Percentiles rank a stretch among this genome's conserved stretches.
These are phyloP conservation scores for Emmelina monodactyla DNA, from an alignment of 2,888 invertebrate genomes.

Conservation along the genomic window DNA sequence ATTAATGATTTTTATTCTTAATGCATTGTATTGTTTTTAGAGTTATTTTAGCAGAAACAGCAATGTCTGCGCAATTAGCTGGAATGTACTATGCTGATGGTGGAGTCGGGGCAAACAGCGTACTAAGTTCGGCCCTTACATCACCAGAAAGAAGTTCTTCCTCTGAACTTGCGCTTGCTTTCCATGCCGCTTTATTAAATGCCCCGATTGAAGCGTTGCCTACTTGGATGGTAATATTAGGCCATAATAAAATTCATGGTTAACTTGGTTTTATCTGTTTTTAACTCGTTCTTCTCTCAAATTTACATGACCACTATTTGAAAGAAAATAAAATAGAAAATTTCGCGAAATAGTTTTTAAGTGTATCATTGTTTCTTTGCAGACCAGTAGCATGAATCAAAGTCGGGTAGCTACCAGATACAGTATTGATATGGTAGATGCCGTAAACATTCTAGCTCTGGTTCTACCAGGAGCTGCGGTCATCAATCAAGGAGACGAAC, in stretches of 20 bases:
- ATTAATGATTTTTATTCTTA: constrained; percentile 3
- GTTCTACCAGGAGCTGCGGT: constrained; percentile 78
- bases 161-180: constrained; percentile 29
- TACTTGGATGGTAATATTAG: constrained; percentile 41
- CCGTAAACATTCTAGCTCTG: constrained; percentile 73
- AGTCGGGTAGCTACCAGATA: constrained; percentile 66
- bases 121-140: constrained; percentile 36
- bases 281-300: too few relatives aligned
- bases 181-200: constrained; percentile 33
- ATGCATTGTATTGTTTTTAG: constrained; percentile 24
- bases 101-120: constrained; percentile 35
- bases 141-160: constrained; percentile 23
- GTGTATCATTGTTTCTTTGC: too few relatives aligned
- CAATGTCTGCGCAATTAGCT: constrained; percentile 25
- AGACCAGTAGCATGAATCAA: constrained; percentile 35
- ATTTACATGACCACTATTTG: too few relatives aligned
- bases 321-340: too few relatives aligned
- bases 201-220: constrained; percentile 30
- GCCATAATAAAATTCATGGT: constrained; percentile 14
- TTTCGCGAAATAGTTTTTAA: too few relatives aligned
- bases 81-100: constrained; percentile 36
- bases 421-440: constrained; percentile 71
- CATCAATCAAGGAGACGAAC: constrained; percentile 83
- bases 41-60: constrained; percentile 37
- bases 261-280: too few relatives aligned